Evolutionary conservation across 2,113 vertebrate genomes (phyloP).

Genomic region (Proterorhinus semilunaris): DNA sequence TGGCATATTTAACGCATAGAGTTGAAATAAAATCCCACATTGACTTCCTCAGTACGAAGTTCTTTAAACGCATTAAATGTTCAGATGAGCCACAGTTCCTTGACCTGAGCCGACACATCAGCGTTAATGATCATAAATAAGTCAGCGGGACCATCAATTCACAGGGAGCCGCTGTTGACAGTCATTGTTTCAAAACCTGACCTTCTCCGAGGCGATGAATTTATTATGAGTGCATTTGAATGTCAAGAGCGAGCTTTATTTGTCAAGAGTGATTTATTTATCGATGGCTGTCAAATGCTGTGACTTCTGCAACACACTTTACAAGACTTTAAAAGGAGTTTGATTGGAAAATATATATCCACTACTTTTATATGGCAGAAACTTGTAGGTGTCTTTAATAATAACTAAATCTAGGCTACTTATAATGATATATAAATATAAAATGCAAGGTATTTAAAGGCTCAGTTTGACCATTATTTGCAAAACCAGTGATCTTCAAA

Average conservation of each 20-base stretch:
- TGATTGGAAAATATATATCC: neutral
- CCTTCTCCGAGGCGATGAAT: constrained; percentile 30
- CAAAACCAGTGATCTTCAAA: too few relatives aligned
- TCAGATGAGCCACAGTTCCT: neutral
- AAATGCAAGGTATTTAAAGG: too few relatives aligned
- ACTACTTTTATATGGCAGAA: too few relatives aligned
- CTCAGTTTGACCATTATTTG: too few relatives aligned
- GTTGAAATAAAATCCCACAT: too few relatives aligned
- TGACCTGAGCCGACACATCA: neutral
- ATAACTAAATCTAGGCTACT: too few relatives aligned
- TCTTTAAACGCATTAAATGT: neutral
- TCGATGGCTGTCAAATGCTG: constrained; percentile 14
- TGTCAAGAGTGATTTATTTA: constrained; percentile 23
- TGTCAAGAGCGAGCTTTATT: constrained; percentile 36
- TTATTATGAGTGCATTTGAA: constrained; percentile 47
- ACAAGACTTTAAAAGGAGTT: neutral
- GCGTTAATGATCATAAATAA: constrained; percentile 5
- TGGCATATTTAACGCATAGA: too few relatives aligned
- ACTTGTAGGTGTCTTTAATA: too few relatives aligned
- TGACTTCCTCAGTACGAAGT: neutral
- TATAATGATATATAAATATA: too few relatives aligned
- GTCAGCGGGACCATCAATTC: constrained; percentile 4
- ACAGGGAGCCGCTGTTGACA: constrained; percentile 14
- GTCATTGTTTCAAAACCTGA: constrained; percentile 41
- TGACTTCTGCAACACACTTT: neutral